Evolutionary conservation across 2,888 invertebrate species (phyloP).

Genomic region (Callosobruchus maculatus): DNA sequence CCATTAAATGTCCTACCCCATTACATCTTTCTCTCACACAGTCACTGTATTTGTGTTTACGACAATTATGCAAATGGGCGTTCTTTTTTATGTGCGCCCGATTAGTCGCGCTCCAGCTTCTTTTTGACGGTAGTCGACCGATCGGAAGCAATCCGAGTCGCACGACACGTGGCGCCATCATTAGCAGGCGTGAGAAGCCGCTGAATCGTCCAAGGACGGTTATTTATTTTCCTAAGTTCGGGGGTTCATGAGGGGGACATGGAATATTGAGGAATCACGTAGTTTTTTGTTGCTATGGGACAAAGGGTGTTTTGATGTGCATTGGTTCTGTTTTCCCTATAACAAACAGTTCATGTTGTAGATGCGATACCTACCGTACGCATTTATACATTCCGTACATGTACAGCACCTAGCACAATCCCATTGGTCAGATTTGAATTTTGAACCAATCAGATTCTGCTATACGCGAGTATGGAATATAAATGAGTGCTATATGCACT

Average conservation of each 20-base stretch:
- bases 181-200: slow-evolving; percentile 48
- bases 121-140: slow-evolving; percentile 38
- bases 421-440: too few species aligned
- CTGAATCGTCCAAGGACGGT: neutral
- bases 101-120: slow-evolving; percentile 32
- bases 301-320: too few species aligned
- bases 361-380: too few species aligned
- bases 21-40: slow-evolving; percentile 3
- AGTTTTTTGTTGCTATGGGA: neutral
- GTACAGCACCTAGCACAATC: too few species aligned
- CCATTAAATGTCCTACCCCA: slow-evolving; percentile 8
- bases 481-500: too few species aligned
- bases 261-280: neutral
- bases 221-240: slow-evolving; percentile 5
- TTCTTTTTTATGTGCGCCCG: slow-evolving; percentile 29
- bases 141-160: slow-evolving; percentile 43
- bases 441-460: too few species aligned
- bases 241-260: neutral
- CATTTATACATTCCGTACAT: too few species aligned
- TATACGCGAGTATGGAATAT: too few species aligned
- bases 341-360: too few species aligned
- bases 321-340: too few species aligned
- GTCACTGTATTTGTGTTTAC: slow-evolving; percentile 15
- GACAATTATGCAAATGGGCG: slow-evolving; percentile 33
- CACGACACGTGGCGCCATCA: slow-evolving; percentile 46